Percentiles rank a stretch among this genome's conserved stretches.
These are phyloP conservation scores for Lacanobia oleracea DNA, from an alignment of 2,888 invertebrate species.

Conservation along the genomic window DNA sequence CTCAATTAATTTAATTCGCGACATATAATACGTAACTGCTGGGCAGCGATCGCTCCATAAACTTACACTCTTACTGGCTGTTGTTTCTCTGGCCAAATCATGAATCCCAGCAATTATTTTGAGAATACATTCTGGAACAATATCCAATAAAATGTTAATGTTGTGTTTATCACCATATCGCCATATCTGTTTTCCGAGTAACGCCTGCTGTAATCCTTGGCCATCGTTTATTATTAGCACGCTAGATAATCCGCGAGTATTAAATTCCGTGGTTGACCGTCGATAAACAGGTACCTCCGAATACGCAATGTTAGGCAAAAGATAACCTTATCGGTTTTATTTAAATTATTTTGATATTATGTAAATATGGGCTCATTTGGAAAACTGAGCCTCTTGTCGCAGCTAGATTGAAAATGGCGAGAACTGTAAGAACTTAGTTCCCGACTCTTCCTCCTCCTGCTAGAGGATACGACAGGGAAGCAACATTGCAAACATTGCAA, in stretches of 20 bases:
- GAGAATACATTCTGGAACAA: not conserved
- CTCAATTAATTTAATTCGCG: not conserved
- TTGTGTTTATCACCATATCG: constrained; percentile 37
- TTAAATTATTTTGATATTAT: constrained; percentile 52
- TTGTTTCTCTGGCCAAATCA: not conserved
- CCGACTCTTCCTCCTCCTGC: too few relatives aligned
- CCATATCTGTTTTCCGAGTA: constrained; percentile 46
- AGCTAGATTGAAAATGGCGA: not conserved
- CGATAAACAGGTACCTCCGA: constrained; percentile 44
- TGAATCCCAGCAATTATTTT: not conserved
- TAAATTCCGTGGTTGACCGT: constrained; percentile 25
- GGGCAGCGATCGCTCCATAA: not conserved
- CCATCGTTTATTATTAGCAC: constrained; percentile 32
- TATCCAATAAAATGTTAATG: constrained; percentile 1
- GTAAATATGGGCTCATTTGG: constrained; percentile 11
- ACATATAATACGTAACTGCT: not conserved
- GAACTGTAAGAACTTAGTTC: not conserved
- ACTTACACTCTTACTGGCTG: not conserved
- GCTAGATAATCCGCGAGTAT: constrained; percentile 43
- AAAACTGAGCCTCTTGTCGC: not conserved
- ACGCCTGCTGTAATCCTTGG: constrained; percentile 37
- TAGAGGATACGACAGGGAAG: too few relatives aligned
- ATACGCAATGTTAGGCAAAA: constrained; percentile 24
- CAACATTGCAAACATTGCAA: not conserved
- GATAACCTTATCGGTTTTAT: constrained; percentile 54